Evolutionary conservation across 2,888 invertebrate genomes (phyloP), one percentile per base, ranked within the genome.

Genomic region (Luperina testacea): DNA sequence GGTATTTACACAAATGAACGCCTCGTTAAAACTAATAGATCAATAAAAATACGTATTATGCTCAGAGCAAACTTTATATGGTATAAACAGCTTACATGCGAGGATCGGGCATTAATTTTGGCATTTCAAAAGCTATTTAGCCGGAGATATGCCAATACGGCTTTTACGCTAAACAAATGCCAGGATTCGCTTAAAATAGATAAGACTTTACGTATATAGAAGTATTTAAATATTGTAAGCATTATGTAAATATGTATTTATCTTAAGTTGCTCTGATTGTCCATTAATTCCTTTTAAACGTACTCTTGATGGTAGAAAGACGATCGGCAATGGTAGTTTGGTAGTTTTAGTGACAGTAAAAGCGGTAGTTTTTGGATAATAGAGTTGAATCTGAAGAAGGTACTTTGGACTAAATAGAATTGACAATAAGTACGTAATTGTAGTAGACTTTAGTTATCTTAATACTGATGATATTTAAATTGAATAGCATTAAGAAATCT

Each of bases 91-190:
- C 70, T 83, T 79, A 85, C 78, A 51, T 78, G 69, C 48, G 76
- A 69, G 78, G 64, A 77, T 78, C 70, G 68, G 70, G 61, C 82
- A 87, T 88, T 88, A 77, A 82, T 84, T 86, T 86, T 87, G 86
- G 77, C 81, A 87, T 88, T 88, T 86, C 80, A 82, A 87, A 86
- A 87, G 84, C 77, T 65, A 68, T 80, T 75, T 68, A 72, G 59
- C 64, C 48, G 74, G 70, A 82, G 86, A 84, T 88, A 88, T 87
- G 82, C 61, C 86, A 67, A 84, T 80, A 79, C 53, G 65, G 72
- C 79, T 72, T 84, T 76, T 72, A 72, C 70, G 69, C 72, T 42
- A 65, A 68, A 78, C 77, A 86, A 87, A 87, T 84, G 82, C 78
- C 78, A 84, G 38, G 75, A 80, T 84, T 74, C 42, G 59, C 77